Conservation (phyloP, 1,140 invertebrate genomes). For the Brachionus plicatilis region DNA sequence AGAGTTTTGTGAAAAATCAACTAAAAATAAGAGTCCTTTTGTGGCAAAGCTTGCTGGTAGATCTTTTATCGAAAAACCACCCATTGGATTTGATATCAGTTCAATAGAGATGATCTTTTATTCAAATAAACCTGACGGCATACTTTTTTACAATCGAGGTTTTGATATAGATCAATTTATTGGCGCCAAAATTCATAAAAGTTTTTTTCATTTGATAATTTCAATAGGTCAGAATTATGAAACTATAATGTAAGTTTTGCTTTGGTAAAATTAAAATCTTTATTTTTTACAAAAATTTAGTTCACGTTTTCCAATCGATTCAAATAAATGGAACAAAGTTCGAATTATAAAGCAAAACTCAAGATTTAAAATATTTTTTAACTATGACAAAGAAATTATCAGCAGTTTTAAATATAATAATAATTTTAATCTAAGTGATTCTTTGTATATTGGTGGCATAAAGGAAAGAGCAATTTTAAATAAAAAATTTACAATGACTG, state of each 20-base stretch:
- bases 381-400: background rate
- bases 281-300: background rate
- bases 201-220: background rate
- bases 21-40: background rate
- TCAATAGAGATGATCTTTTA: background rate
- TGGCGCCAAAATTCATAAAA: background rate
- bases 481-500: background rate
- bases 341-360: background rate
- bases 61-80: constrained; percentile 4
- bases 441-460: constrained; percentile 14
- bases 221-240: background rate
- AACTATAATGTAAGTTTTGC: background rate
- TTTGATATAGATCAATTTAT: background rate
- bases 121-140: constrained; percentile 23
- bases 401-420: background rate
- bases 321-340: background rate
- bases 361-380: constrained; percentile 10
- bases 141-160: constrained; percentile 9
- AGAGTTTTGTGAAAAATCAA: background rate
- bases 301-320: background rate
- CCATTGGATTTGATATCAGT: background rate
- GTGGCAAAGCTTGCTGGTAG: background rate
- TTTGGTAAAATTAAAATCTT: background rate
- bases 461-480: background rate
- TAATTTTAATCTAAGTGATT: background rate